phyloP scores from a whole-genome alignment of 2,888 invertebrate genomes.

The Cotesia congregata region DNA sequence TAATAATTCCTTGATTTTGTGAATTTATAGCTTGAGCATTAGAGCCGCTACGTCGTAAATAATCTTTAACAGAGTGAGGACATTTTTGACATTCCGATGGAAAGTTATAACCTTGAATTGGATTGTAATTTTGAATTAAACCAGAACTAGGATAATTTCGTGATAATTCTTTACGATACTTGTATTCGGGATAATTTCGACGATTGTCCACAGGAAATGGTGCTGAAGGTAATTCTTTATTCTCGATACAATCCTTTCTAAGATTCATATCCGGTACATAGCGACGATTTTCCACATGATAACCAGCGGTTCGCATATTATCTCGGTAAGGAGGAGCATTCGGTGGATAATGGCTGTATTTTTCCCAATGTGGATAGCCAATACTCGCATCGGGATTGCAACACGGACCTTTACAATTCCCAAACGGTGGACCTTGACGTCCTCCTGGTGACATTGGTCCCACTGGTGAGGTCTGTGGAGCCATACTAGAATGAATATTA shows the following conservation, averaged over 20 bases:
- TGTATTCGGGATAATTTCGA: conserved; percentile 52
- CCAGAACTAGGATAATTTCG: conserved; percentile 39
- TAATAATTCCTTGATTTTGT: conserved; percentile 41
- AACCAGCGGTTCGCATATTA: conserved; percentile 54
- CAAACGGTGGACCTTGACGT: conserved; percentile 48
- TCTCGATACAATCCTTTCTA: conserved; percentile 58
- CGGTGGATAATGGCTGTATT: conserved; percentile 58
- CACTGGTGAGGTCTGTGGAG: conserved; percentile 46
- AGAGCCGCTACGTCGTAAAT: conserved; percentile 46
- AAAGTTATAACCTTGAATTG: conserved; percentile 61
- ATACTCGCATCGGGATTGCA: conserved; percentile 60
- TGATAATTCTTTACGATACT: conserved; percentile 55
- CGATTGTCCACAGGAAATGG: conserved; percentile 28
- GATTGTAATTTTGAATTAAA: conserved; percentile 59
- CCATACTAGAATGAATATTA: conserved; percentile 28
- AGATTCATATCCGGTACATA: conserved; percentile 55
- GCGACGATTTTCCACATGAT: conserved; percentile 57
- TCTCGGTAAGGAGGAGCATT: conserved; percentile 58
- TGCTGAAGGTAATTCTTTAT: conserved; percentile 41
- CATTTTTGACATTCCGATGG: conserved; percentile 62
- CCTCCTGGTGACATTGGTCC: conserved; percentile 52
- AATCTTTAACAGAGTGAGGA: conserved; percentile 60
- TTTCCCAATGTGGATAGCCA: conserved; percentile 62
- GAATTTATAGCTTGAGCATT: conserved; percentile 29
- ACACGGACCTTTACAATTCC: conserved; percentile 63